Conservation (phyloP, 2,797 vertebrate genomes). For the Balearica regulorum region DNA sequence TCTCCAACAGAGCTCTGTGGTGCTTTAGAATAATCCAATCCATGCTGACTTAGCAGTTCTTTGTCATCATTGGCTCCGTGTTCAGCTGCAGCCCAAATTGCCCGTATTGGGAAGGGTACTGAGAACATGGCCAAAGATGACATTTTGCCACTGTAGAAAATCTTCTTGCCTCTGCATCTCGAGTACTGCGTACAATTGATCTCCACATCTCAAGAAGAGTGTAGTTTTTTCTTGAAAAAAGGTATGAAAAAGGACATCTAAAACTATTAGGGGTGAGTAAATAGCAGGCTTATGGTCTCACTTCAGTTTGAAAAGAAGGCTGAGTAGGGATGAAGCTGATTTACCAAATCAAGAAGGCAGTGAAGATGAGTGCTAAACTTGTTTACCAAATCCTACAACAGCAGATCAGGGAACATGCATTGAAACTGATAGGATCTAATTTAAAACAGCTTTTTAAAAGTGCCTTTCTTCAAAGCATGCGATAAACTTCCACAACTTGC, state of each 20-base stretch:
- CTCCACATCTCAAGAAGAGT: neutral
- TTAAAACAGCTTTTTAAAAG: conserved; percentile 7
- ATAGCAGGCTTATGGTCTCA: neutral
- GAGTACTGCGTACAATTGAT: neutral
- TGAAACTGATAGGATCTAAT: neutral
- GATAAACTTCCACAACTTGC: neutral
- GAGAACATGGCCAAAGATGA: neutral
- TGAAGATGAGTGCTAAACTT: neutral
- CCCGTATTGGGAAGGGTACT: neutral
- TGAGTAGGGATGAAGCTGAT: neutral
- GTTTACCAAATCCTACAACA: neutral
- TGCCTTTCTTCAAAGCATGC: neutral
- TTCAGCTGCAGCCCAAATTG: neutral
- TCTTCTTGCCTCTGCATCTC: neutral
- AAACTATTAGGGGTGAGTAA: neutral
- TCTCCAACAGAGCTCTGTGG: neutral
- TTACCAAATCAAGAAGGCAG: neutral
- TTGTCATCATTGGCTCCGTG: neutral
- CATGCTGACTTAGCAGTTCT: neutral
- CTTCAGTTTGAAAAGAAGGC: neutral
- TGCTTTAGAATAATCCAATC: neutral
- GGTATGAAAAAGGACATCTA: neutral
- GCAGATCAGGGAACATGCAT: neutral
- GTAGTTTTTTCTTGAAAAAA: neutral
- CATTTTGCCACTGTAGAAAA: neutral